Percentiles rank a stretch among this genome's conserved stretches.
Conservation (phyloP, 2,113 vertebrate species). For the Anarhynchus alexandrinus region DNA sequence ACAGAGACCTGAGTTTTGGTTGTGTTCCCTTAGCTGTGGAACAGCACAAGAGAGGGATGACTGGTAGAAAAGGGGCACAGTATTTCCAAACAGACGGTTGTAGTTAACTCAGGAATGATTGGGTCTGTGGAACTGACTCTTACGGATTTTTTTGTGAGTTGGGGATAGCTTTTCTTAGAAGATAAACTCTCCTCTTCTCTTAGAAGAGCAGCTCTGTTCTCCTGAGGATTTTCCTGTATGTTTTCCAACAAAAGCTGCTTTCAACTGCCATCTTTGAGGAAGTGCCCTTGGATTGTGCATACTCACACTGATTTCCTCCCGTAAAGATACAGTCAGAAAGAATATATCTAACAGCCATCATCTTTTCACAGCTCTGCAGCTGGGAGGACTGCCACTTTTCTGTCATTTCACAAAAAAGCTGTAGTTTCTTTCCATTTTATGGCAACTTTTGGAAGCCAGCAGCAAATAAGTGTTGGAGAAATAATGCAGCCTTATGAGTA, state of each 20-base stretch:
- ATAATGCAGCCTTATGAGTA: background rate
- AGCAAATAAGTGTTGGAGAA: background rate
- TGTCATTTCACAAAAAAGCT: background rate
- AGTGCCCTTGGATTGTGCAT: background rate
- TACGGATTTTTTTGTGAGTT: background rate
- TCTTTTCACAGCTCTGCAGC: background rate
- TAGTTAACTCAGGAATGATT: background rate
- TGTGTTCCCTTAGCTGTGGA: background rate
- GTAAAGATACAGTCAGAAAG: background rate
- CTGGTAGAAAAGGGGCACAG: background rate
- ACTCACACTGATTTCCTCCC: background rate
- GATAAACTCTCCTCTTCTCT: background rate
- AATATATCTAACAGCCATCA: background rate
- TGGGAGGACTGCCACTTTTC: background rate
- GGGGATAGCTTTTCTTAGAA: background rate
- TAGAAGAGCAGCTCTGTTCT: background rate
- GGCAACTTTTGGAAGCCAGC: background rate
- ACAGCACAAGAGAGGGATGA: accelerated
- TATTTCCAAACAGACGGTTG: background rate
- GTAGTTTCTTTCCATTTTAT: background rate
- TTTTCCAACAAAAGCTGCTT: background rate
- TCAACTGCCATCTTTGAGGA: background rate
- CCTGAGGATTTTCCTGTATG: background rate
- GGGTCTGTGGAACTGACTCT: background rate
- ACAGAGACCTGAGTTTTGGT: background rate